Percentiles rank a stretch among this genome's conserved stretches.
Evolutionary conservation across 2,113 vertebrate genomes (phyloP).

Genomic region (Turnix velox): DNA sequence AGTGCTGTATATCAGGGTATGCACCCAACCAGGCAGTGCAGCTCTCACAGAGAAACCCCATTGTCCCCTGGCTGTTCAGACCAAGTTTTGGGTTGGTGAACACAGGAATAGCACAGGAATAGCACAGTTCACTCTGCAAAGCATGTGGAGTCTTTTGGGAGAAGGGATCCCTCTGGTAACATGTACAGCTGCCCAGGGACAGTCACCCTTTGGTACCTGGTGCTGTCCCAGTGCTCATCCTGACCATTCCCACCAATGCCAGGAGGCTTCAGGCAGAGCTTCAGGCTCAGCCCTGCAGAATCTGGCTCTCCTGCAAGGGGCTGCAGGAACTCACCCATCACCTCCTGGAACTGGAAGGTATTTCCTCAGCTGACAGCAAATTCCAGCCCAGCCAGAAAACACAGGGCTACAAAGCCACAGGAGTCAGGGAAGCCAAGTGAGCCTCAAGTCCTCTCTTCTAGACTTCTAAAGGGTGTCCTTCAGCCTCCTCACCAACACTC

Average conservation of each 20-base stretch:
- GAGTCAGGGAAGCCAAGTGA: neutral
- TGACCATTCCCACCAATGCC: neutral
- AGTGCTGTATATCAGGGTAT: neutral
- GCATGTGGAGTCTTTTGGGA: neutral
- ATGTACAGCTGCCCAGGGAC: neutral
- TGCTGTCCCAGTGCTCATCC: neutral
- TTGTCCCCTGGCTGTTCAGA: neutral
- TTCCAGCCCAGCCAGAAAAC: neutral
- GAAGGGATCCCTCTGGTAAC: neutral
- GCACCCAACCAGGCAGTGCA: fast-evolving
- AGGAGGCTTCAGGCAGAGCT: neutral
- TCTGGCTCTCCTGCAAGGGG: neutral
- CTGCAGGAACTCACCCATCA: neutral
- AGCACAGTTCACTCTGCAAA: neutral
- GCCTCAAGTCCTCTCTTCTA: neutral
- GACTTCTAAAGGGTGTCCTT: neutral
- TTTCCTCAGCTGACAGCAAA: neutral
- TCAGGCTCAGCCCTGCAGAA: neutral
- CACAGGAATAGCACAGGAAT: no score
- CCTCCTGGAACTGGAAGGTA: neutral
- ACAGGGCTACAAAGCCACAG: neutral
- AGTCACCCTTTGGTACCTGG: neutral
- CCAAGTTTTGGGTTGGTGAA: neutral
- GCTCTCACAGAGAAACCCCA: neutral
- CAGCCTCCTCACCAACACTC: neutral